phyloP scores from a whole-genome alignment of 2,888 invertebrate species.

The Ectemnius cavifrons region DNA sequence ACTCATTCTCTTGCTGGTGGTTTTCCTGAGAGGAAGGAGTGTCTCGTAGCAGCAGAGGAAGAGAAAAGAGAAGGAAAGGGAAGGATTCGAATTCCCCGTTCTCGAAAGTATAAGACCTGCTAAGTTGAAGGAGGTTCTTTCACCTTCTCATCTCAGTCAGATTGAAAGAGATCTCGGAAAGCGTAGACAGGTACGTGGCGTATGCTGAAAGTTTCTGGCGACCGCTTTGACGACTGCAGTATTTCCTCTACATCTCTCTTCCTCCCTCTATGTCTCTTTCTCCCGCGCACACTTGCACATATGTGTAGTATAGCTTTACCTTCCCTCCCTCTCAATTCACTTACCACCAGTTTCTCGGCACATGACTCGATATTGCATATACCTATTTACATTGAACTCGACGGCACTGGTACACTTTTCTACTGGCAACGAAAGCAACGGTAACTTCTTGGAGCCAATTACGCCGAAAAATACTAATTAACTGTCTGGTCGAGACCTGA shows the following conservation, averaged over 20 bases:
- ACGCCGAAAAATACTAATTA: slow-evolving; percentile 61
- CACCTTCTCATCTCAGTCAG: slow-evolving; percentile 59
- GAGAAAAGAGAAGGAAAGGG: slow-evolving; percentile 39
- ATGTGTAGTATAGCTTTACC: too few relatives aligned
- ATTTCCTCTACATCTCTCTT: slow-evolving; percentile 39
- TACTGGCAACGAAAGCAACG: slow-evolving; percentile 45
- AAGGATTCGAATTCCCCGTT: slow-evolving; percentile 38
- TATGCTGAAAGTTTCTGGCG: slow-evolving; percentile 44
- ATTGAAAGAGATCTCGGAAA: slow-evolving; percentile 61
- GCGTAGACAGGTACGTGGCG: slow-evolving; percentile 52
- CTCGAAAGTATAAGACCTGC: slow-evolving; percentile 33
- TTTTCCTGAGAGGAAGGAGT: neutral
- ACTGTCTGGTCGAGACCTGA: slow-evolving; percentile 29
- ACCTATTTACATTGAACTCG: slow-evolving; percentile 32
- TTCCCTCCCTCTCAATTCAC: slow-evolving; percentile 12
- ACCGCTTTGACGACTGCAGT: slow-evolving; percentile 49
- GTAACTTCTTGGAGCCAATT: slow-evolving; percentile 59
- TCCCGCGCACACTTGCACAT: too few relatives aligned
- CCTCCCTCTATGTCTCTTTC: slow-evolving; percentile 32
- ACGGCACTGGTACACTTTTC: slow-evolving; percentile 31
- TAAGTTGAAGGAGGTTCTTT: slow-evolving; percentile 51
- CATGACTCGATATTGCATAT: slow-evolving; percentile 26
- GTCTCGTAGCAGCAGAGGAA: neutral
- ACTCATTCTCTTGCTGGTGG: too few relatives aligned
- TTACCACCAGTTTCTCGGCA: slow-evolving; percentile 25